phyloP scores from a whole-genome alignment of 1,140 invertebrate genomes.

The Calephelis nemesis region DNA sequence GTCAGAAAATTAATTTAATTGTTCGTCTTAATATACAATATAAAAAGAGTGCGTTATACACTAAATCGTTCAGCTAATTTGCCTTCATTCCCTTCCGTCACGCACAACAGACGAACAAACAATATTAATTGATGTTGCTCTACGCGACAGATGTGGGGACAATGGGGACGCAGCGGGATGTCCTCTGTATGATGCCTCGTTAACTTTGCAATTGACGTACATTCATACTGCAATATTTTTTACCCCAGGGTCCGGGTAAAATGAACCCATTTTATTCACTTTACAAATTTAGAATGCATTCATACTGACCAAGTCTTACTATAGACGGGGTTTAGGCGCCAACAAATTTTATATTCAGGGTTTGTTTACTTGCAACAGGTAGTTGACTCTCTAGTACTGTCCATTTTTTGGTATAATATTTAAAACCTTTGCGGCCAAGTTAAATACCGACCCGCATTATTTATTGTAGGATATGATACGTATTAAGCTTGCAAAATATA shows the following conservation, averaged over 20 bases:
- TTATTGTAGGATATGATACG: too few relatives aligned
- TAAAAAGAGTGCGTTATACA: too few relatives aligned
- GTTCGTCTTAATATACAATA: too few relatives aligned
- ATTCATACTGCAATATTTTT: slow-evolving; percentile 12
- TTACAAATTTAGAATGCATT: neutral
- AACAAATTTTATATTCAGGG: too few relatives aligned
- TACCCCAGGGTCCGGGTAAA: slow-evolving; percentile 1
- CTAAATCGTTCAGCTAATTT: slow-evolving; percentile 4
- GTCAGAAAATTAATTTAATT: too few relatives aligned
- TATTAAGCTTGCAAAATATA: too few relatives aligned
- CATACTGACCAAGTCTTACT: slow-evolving; percentile 8
- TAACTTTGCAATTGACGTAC: slow-evolving; percentile 13
- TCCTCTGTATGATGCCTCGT: slow-evolving; percentile 12
- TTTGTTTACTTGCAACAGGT: too few relatives aligned
- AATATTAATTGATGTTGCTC: slow-evolving; percentile 17
- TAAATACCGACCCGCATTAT: too few relatives aligned
- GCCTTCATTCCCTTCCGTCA: slow-evolving; percentile 8
- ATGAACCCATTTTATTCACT: slow-evolving; percentile 7
- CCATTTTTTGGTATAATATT: too few relatives aligned
- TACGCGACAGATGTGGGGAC: slow-evolving; percentile 14
- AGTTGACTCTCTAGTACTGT: too few relatives aligned
- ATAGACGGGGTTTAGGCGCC: slow-evolving; percentile 10
- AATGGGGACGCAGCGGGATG: slow-evolving; percentile 3
- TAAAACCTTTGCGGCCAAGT: too few relatives aligned
- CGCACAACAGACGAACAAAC: slow-evolving; percentile 10